Conservation (phyloP, 1,140 invertebrate species). For the Atta colombica region DNA sequence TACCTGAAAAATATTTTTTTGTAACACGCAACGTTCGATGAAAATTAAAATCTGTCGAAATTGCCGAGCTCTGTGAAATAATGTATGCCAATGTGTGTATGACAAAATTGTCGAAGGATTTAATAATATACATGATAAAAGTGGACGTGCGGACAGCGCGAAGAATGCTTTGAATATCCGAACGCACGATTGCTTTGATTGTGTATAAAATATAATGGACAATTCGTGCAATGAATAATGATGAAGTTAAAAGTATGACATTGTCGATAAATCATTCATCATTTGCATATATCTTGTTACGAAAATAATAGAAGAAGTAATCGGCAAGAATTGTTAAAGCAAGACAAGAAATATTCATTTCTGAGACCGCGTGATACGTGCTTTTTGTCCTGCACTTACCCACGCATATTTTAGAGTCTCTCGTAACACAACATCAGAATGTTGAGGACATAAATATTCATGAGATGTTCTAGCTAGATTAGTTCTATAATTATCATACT, state of each 20-base stretch:
- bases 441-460: constrained; percentile 26
- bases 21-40: neutral
- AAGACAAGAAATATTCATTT: neutral
- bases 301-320: neutral
- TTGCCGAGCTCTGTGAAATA: constrained; percentile 38
- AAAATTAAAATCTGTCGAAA: constrained; percentile 23
- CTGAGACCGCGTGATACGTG: neutral
- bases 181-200: neutral
- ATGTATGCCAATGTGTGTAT: constrained; percentile 25
- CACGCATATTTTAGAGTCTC: constrained; percentile 6
- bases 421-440: neutral
- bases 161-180: constrained; percentile 37
- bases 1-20: constrained; percentile 46
- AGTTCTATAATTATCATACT: constrained; percentile 2
- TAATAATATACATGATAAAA: constrained; percentile 40
- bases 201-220: constrained; percentile 31
- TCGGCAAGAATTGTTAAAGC: neutral
- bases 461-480: neutral
- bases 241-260: neutral
- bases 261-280: neutral
- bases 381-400: neutral
- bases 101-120: constrained; percentile 25
- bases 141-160: neutral
- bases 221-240: neutral
- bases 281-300: neutral